Percentiles rank a stretch among this genome's conserved stretches.
Conservation (phyloP, 1,140 invertebrate genomes). For the Anastatus disparis region DNA sequence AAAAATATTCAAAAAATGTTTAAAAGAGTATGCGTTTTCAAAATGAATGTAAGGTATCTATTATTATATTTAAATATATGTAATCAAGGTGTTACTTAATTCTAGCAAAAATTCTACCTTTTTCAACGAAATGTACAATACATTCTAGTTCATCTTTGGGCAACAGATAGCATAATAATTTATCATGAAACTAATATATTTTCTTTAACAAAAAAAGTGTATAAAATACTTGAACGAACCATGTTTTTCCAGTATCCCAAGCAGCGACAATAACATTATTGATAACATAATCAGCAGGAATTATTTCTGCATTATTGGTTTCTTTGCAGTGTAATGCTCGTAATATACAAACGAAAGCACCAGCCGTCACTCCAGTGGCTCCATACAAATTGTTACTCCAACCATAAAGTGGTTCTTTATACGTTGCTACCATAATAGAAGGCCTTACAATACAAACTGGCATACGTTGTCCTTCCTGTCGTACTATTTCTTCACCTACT, state of each 20-base stretch:
- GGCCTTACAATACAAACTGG: conserved; percentile 81
- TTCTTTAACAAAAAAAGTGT: too few species aligned
- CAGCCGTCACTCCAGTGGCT: conserved; percentile 74
- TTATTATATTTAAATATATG: too few species aligned
- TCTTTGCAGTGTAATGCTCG: conserved; percentile 75
- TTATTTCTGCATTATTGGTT: conserved; percentile 78
- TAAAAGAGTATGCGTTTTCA: too few species aligned
- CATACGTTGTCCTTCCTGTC: conserved; percentile 73
- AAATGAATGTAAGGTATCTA: too few species aligned
- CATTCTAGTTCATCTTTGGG: too few species aligned
- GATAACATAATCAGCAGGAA: conserved; percentile 89
- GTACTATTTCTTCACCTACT: conserved; percentile 79
- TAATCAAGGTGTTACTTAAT: too few species aligned
- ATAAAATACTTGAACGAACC: too few species aligned
- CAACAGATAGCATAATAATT: too few species aligned
- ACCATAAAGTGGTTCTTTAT: conserved; percentile 75
- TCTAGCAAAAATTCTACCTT: too few species aligned
- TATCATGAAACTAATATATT: too few species aligned
- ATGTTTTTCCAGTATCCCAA: conserved; percentile 73
- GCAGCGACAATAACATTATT: conserved; percentile 82
- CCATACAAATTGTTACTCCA: conserved; percentile 93
- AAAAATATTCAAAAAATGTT: too few species aligned
- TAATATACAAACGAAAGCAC: conserved; percentile 79
- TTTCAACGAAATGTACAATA: too few species aligned
- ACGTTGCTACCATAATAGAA: conserved; percentile 81